A percentile compares a stretch with the other conserved stretches of the same genome.
Evolutionary conservation across 2,888 invertebrate genomes (phyloP).

Genomic region (Gonocerus acuteangulatus): DNA sequence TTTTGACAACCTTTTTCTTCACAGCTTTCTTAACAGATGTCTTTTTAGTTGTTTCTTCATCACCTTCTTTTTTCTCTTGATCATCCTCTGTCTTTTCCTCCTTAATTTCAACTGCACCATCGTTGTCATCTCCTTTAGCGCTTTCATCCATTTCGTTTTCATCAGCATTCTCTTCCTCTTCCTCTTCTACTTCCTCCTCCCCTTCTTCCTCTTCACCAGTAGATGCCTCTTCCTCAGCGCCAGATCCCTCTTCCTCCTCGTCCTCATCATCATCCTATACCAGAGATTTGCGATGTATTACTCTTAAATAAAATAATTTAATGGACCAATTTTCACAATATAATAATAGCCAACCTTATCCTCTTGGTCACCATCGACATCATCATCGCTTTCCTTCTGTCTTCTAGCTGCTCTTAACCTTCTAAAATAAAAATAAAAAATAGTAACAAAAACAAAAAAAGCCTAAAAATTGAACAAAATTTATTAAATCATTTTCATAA

Average conservation of each 20-base stretch:
- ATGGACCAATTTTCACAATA: background rate
- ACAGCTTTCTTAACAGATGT: conserved; percentile 19
- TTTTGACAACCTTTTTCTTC: conserved; percentile 28
- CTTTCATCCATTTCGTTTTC: conserved; percentile 10
- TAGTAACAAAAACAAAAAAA: too few relatives aligned
- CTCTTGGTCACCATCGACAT: conserved; percentile 25
- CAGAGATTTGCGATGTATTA: too few relatives aligned
- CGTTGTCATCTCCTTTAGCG: background rate
- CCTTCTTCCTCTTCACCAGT: conserved; percentile 6
- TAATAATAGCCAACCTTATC: conserved; percentile 5
- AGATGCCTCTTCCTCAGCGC: background rate
- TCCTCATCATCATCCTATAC: background rate
- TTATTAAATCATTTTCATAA: background rate
- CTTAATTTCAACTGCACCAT: conserved; percentile 7
- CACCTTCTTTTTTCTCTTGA: conserved; percentile 1
- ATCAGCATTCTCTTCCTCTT: conserved; percentile 18
- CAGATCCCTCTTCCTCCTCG: background rate
- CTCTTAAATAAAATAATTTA: background rate
- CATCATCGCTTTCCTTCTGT: conserved; percentile 27
- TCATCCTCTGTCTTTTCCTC: conserved; percentile 23
- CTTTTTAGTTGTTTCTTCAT: conserved; percentile 8
- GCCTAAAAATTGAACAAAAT: background rate
- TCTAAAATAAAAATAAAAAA: conserved; percentile 1
- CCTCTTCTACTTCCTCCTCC: conserved; percentile 12
- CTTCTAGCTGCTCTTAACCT: conserved; percentile 23